A percentile compares a stretch with the other conserved stretches of the same genome.
Conservation (phyloP, 30 jellyfish, hydroid and myxozoan species). For the Hydra vulgaris region DNA sequence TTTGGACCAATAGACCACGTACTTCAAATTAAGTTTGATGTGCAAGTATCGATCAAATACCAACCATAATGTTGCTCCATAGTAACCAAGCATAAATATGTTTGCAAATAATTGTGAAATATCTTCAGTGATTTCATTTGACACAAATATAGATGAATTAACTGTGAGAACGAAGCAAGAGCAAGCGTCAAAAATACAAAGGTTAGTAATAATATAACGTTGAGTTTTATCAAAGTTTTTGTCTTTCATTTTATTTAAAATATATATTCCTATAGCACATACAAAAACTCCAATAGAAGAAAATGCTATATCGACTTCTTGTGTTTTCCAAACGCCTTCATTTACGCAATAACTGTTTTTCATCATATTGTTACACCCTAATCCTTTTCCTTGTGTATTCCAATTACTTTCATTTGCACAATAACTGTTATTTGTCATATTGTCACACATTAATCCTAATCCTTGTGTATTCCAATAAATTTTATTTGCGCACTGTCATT, state of each 20-base stretch:
- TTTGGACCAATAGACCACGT: neutral
- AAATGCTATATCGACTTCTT: neutral
- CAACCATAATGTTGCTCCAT: neutral
- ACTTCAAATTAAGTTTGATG: neutral
- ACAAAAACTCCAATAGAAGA: neutral
- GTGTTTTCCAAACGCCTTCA: neutral
- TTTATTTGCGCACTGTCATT: too few species aligned
- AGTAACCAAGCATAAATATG: neutral
- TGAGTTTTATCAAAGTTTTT: neutral
- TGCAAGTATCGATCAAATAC: neutral
- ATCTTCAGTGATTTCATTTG: neutral
- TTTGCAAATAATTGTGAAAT: neutral
- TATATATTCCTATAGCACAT: neutral
- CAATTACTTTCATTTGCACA: too few species aligned
- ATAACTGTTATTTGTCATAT: too few species aligned
- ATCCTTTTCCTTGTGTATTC: too few species aligned
- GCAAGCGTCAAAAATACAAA: neutral
- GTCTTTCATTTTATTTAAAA: too few species aligned
- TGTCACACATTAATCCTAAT: too few species aligned
- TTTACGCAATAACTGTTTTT: too few species aligned
- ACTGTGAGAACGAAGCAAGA: neutral
- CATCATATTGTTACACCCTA: too few species aligned
- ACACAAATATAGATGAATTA: neutral
- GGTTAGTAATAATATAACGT: neutral
- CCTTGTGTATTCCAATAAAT: too few species aligned